Conservation (phyloP, 1,140 invertebrate species). For the Heliconius eleuchia region DNA sequence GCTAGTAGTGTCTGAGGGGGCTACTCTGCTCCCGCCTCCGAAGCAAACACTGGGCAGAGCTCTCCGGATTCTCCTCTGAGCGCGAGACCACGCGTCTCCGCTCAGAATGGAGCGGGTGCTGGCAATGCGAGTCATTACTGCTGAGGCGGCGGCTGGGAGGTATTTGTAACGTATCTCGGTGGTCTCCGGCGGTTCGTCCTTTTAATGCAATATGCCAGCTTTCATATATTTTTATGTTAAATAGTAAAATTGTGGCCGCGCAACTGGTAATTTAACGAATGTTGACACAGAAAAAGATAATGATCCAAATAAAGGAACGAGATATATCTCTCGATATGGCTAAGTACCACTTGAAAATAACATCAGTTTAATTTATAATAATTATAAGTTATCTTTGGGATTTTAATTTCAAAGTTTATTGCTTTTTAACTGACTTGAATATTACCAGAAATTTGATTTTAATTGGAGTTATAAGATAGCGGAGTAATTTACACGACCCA, state of each 20-base stretch:
- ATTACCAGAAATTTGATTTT: conserved; percentile 1
- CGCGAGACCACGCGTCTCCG: conserved; percentile 45
- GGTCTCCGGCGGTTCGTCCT: conserved; percentile 56
- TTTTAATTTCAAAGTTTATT: neutral
- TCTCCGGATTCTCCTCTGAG: conserved; percentile 46
- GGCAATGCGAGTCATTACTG: conserved; percentile 48
- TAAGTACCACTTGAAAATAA: neutral
- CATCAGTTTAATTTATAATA: neutral
- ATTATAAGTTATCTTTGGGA: neutral
- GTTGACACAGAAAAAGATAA: neutral
- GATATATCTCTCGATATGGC: neutral
- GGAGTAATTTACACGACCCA: neutral
- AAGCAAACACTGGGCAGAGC: conserved; percentile 57
- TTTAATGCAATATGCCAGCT: conserved; percentile 27
- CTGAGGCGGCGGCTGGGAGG: conserved; percentile 56
- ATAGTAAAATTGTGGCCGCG: neutral
- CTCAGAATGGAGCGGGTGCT: conserved; percentile 38
- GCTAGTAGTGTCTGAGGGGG: conserved; percentile 61
- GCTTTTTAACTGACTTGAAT: conserved; percentile 3
- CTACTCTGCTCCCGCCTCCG: conserved; percentile 54
- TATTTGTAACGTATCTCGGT: conserved; percentile 57
- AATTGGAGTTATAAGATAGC: conserved; percentile 2
- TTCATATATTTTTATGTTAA: conserved; percentile 7
- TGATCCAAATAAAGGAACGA: neutral
- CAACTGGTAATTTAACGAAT: neutral